Evolutionary conservation across 2,888 invertebrate genomes (phyloP).

Genomic region (Apeira syringaria): DNA sequence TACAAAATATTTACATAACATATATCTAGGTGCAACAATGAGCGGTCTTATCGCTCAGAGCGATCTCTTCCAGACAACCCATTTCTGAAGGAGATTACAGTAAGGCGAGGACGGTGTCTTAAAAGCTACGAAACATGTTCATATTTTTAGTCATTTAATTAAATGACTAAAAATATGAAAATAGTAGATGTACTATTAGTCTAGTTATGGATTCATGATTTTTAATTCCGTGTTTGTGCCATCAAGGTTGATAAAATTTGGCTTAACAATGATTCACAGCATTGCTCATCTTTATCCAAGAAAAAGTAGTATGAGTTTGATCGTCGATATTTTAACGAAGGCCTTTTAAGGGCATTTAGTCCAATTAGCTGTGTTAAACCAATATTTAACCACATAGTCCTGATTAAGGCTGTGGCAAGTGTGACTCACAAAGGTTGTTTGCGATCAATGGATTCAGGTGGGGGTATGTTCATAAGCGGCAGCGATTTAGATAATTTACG

Average conservation of each 20-base stretch:
- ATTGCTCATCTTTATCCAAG: slow-evolving; percentile 10
- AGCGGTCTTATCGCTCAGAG: no score
- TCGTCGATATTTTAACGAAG: slow-evolving; percentile 45
- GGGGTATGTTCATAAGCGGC: slow-evolving; percentile 18
- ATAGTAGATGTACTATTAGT: no score
- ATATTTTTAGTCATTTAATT: no score
- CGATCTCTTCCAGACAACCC: no score
- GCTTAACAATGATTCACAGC: slow-evolving; percentile 19
- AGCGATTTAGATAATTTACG: slow-evolving; percentile 21
- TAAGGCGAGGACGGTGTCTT: no score
- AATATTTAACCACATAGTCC: slow-evolving; percentile 23
- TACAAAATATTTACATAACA: no score
- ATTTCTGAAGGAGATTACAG: no score
- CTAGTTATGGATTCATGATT: no score
- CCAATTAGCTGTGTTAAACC: slow-evolving; percentile 61
- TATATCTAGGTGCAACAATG: no score
- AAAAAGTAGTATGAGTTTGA: slow-evolving; percentile 32
- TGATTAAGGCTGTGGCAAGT: slow-evolving; percentile 42
- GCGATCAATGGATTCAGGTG: slow-evolving; percentile 15
- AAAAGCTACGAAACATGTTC: no score
- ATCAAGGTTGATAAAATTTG: background rate
- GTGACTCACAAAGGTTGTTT: slow-evolving; percentile 46
- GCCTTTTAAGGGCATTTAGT: slow-evolving; percentile 61
- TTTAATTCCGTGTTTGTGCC: no score
- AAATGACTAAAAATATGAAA: no score